Evolutionary conservation across 2,888 invertebrate genomes (phyloP), one percentile per base, ranked within the genome.

Genomic region (Sericinus montela): DNA sequence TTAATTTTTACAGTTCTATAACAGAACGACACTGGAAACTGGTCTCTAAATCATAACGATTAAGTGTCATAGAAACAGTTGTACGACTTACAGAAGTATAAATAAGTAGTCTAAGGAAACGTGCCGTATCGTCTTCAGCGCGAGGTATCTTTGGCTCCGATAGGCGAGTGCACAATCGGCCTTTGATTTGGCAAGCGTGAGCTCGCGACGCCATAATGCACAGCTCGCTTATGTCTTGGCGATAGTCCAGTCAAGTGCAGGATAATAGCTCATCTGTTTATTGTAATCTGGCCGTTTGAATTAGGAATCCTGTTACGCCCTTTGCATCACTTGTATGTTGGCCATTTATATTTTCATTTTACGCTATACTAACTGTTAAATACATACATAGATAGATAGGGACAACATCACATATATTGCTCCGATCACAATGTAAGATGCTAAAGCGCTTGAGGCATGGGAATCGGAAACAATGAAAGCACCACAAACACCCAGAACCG

Each of bases 71-170:
- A 7, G 7, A 1, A 25, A 25, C 25, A 4, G 25, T 6, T n/a
- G n/a, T n/a, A n/a, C n/a, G n/a, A n/a, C n/a, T n/a, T n/a, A n/a
- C n/a, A n/a, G n/a, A n/a, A n/a, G n/a, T n/a, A n/a, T n/a, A n/a
- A n/a, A n/a, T n/a, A n/a, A n/a, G n/a, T n/a, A n/a, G n/a, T n/a
- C n/a, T n/a, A n/a, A n/a, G n/a, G n/a, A n/a, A n/a, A n/a, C 54
- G 49, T 53, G 48, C 41, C 36, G 38, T 49, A 52, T 43, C 50
- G 11, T 3, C 19, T 4, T 6, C 19, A 6, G 19, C 19, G 37
- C 37, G n/a, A 11, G 32, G 11, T 13, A 32, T 32, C 32, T 32
- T 11, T 16, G 11, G n/a, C 16, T 8, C 9, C 41, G 41, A 42
- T 42, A 42, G 32, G 19, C 36, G 36, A 19, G 13, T 42, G 41